A percentile compares a stretch with the other conserved stretches of the same genome.
phyloP scores from a whole-genome alignment of 2,113 vertebrate species.

The Salminus brasiliensis region DNA sequence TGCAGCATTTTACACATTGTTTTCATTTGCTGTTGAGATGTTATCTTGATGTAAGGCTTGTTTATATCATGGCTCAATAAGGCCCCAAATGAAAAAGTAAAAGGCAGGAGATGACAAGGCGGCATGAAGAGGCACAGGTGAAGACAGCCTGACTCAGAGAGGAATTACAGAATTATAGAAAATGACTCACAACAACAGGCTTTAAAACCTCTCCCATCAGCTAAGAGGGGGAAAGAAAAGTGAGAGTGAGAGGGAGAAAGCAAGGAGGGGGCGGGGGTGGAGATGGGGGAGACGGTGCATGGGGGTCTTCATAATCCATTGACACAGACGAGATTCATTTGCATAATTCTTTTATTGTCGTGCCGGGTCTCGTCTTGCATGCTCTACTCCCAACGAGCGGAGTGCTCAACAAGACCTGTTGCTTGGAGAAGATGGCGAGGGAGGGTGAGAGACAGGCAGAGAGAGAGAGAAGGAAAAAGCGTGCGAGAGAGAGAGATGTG shows the following conservation, averaged over 20 bases:
- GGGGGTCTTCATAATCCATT: constrained; percentile 65
- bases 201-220: constrained; percentile 62
- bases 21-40: background rate
- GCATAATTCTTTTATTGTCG: constrained; percentile 73
- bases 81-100: background rate
- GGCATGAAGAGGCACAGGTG: background rate
- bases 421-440: constrained; percentile 48
- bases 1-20: constrained; percentile 18
- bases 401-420: constrained; percentile 64
- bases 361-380: constrained; percentile 57
- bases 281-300: background rate
- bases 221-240: constrained; percentile 50
- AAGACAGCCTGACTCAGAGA: constrained; percentile 11
- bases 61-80: background rate
- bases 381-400: constrained; percentile 41
- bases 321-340: constrained; percentile 70
- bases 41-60: constrained; percentile 19
- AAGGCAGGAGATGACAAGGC: background rate
- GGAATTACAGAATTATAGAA: constrained; percentile 42
- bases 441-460: constrained; percentile 14
- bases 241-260: background rate
- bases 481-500: constrained; percentile 44
- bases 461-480: no score
- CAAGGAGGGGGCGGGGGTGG: background rate
- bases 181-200: constrained; percentile 20